Base-by-base conservation (phyloP, 2,888 invertebrate species). In the Melanchra persicariae region DNA sequence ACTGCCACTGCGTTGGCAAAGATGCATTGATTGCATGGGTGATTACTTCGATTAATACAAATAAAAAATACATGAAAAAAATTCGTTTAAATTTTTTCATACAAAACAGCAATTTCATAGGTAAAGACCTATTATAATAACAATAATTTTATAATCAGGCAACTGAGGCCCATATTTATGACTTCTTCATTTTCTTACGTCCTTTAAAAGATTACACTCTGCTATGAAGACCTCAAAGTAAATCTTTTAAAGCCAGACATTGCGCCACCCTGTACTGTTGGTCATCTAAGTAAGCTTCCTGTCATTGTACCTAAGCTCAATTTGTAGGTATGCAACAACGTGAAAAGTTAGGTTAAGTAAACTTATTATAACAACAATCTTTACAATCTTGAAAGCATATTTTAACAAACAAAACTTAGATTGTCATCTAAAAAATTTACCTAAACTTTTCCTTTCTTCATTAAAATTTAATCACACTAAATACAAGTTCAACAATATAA, bases 391-490 rank as follows among this genome's bases (percentile, higher is more conserved):
- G 9, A 3, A 47, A 19, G 15, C 3, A 26, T n/a, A 8, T 61
- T 57, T 30, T 65, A 51, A 40, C 8, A 30, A 34, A 51, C 5
- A 47, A 60, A 70, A 76, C 54, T 75, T 59, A 58, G 43, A 76
- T 58, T 60, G 37, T 40, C 15, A 9, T 26, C 52, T 47, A 49
- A 47, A 22, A 47, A 58, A 61, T n/a, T n/a, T n/a, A n/a, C 45
- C 26, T 19, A 55, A 60, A 77, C 26, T 40, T n/a, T n/a, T n/a
- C n/a, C n/a, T n/a, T n/a, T 51, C 19, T 47, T 47, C 19, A 40
- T 51, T 9, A 40, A 19, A 26, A 45, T 45, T 60, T 64, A 17
- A 37, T 19, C n/a, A 17, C 26, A 26, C 17, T 34, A 12, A 34
- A 52, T 2, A 1, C 8, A 9, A 19, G n/a, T 34, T 10, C n/a